Conservation (phyloP, 2,113 vertebrate genomes). For the Calidris pygmaea region DNA sequence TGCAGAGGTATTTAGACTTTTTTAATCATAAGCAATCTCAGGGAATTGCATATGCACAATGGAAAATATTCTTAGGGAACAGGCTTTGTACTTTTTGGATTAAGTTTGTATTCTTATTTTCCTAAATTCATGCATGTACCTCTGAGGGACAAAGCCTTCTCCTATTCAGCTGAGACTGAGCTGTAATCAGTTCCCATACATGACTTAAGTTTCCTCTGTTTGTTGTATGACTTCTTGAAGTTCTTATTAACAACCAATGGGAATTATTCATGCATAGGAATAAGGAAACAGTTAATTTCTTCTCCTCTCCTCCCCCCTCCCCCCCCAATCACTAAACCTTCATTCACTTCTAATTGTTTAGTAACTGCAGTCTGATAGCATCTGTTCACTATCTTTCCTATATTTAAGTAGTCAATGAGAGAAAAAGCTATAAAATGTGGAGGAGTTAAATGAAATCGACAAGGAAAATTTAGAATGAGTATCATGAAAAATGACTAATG, state of each 20-base stretch:
- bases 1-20: background rate
- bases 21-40: background rate
- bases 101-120: background rate
- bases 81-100: background rate
- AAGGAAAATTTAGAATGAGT: background rate
- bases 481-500: background rate
- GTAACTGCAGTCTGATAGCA: background rate
- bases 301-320: background rate
- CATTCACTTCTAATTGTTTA: background rate
- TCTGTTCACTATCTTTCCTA: background rate
- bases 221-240: background rate
- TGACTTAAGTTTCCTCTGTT: background rate
- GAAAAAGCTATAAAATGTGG: background rate
- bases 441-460: background rate
- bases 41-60: background rate
- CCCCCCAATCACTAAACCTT: background rate
- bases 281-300: background rate
- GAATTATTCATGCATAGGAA: background rate
- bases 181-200: background rate
- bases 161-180: background rate
- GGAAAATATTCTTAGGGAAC: background rate
- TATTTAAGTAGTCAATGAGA: background rate
- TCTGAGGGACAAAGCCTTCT: background rate
- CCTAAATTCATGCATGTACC: background rate
- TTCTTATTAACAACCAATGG: background rate